Base-by-base conservation (phyloP, 1,140 invertebrate genomes). In the Pseudomyrmex flavicornis region DNA sequence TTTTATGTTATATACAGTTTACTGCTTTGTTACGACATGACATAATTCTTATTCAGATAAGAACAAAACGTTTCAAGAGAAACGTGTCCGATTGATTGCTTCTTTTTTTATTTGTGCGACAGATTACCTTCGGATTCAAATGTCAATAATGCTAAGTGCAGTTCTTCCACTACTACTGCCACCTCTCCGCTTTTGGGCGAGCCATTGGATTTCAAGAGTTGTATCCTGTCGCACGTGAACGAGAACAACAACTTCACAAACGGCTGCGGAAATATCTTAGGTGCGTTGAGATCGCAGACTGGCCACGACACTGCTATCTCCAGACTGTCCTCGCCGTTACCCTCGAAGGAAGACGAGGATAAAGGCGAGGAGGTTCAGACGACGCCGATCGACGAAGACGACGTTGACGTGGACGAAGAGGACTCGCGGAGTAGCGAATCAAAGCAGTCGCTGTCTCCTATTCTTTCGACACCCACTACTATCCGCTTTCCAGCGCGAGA, bases 401-500 rank as follows among this genome's bases (percentile, higher is more conserved):
- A 93, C 10, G 88, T 88, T 3, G 92, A 93, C 12, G 88, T 88
- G 0, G 91, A 91, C 2, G 93, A 94, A 5, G 93, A 94, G 12
- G 92, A 93, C 9, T 92, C 93, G 22, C 90, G 91, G 79, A 89
- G 91, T 54, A 92, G 92, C 61, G 91, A 89, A 35, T 93, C 92
- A 1, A 93, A 94, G 46, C 80, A 88, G 8, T 83, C 91, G 4
- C 50, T 87, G 82, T 95, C 92, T 83, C 97, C 97, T 9, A 97
- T 97, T 73, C 89, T 97, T 20, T 97, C 97, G 15, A 96, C 96
- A 84, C 97, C 97, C 1, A 97, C 97, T 88, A 97, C 96, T 35
- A 96, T 98, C 69, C 95, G 97, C 84, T 97, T 98, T 90, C 97
- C 97, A 0, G 96, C 95, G 0, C 92, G 95, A 91, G 89, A 93